A percentile compares a stretch with the other conserved stretches of the same genome.
phyloP scores from a whole-genome alignment of 2,797 vertebrate genomes.

The Acanthopagrus latus region DNA sequence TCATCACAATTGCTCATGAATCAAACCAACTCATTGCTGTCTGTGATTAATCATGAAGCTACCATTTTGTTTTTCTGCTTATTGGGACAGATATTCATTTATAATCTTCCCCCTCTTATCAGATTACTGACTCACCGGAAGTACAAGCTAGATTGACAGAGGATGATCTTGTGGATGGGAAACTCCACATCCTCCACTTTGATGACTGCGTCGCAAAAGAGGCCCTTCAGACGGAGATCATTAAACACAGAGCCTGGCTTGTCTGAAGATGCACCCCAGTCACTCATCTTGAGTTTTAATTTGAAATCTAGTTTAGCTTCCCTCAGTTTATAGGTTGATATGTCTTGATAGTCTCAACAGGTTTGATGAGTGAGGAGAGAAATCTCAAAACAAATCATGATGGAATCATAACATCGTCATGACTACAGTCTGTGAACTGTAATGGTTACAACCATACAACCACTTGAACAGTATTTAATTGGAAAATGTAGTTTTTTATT shows the following conservation, averaged over 20 bases:
- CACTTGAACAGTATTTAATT: no score
- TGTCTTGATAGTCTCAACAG: no score
- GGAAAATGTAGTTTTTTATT: neutral
- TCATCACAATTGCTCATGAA: neutral
- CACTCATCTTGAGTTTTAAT: slow-evolving; percentile 18
- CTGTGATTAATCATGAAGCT: neutral
- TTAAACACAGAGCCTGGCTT: neutral
- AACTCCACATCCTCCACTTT: slow-evolving; percentile 55
- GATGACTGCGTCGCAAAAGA: slow-evolving; percentile 69
- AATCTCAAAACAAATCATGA: neutral
- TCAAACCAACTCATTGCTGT: neutral
- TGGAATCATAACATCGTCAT: neutral
- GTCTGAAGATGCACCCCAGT: neutral
- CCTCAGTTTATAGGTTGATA: no score
- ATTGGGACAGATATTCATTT: neutral
- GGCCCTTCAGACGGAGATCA: slow-evolving; percentile 35
- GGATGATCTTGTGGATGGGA: slow-evolving; percentile 68
- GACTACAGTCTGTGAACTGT: neutral
- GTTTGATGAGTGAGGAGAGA: no score
- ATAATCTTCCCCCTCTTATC: neutral
- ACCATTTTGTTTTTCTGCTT: neutral
- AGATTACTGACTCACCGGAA: slow-evolving; percentile 59
- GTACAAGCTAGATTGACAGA: slow-evolving; percentile 65
- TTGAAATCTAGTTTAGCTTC: no score
- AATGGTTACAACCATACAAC: neutral